phyloP scores from a whole-genome alignment of 2,888 invertebrate species.

The Lithophane socia region DNA sequence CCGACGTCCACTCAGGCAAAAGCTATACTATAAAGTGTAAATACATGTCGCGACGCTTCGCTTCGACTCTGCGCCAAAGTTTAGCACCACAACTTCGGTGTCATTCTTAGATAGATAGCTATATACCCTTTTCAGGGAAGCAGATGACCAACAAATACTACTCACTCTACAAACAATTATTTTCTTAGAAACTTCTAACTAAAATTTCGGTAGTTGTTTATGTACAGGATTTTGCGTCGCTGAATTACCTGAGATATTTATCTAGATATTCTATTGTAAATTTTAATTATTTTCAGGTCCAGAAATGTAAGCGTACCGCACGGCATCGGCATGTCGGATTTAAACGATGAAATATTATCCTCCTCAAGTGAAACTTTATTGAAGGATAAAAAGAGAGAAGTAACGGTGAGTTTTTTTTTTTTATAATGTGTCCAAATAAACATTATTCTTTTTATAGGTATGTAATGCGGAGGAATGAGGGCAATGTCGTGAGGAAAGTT shows the following conservation, averaged over 20 bases:
- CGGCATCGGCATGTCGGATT: conserved; percentile 30
- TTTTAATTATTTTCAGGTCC: conserved; percentile 77
- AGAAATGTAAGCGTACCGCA: conserved; percentile 81
- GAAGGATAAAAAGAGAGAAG: conserved; percentile 12
- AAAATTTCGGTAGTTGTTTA: background rate
- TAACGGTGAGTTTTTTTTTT: conserved; percentile 26
- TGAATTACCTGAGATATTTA: background rate
- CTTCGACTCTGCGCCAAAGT: background rate
- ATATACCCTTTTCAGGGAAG: background rate
- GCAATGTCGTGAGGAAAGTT: background rate
- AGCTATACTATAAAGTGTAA: background rate
- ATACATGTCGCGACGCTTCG: background rate
- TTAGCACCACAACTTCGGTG: background rate
- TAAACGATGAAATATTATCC: conserved; percentile 8
- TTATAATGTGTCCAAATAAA: too few relatives aligned
- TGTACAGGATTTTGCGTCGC: background rate
- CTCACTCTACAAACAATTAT: background rate
- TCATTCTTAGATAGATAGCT: background rate
- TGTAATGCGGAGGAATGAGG: background rate
- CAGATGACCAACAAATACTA: background rate
- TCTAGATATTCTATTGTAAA: background rate
- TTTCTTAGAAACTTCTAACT: background rate
- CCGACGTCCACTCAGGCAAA: background rate
- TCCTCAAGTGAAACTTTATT: background rate
- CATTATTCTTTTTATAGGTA: background rate